Base-by-base conservation (phyloP, 1,140 invertebrate species). In the Triops longicaudatus region DNA sequence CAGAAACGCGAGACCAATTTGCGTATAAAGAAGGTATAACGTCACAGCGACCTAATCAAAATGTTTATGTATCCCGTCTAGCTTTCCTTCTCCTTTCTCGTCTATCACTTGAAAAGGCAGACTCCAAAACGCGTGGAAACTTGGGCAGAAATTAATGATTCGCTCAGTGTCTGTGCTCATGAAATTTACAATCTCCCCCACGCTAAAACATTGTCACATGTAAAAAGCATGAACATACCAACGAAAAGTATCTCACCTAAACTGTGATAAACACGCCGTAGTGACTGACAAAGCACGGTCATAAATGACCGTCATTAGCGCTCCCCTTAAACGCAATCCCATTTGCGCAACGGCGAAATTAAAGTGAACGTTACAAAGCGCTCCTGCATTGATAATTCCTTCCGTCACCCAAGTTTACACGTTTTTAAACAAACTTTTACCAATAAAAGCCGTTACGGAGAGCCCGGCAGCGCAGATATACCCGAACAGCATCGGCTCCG, bases 71-170 rank as follows among this genome's bases (percentile, higher is more conserved):
- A 26, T n/a, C 5, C 31, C 17, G 31, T n/a, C 2, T 37, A 37
- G 31, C 31, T 37, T 37, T 37, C 31, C 31, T 37, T 37, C 31
- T 37, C 31, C 31, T 37, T 37, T 37, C 7, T 37, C 31, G 7
- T 37, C 2, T 37, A 2, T 37, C 83, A 92, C 92, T 87, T 96
- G 93, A 82, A 98, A 88, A 27, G 97, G 97, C 82, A 98, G 91
- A 84, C 95, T 97, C 97, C 98, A 99, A 79, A 98, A 88, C 17
- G 93, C 90, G 86, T 99, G 97, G 84, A 99, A 97, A 85, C 94
- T 97, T 0, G 93, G 91, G 85, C 94, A 97, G 50, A 96, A 94
- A 84, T 98, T 98, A 0, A 97, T 91, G 79, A 99, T 94, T 80
- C 97, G 88, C 82, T 98, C 95, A 0, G 92, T 92, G 84, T 99